Percentiles rank a stretch among this genome's conserved stretches.
These are phyloP conservation scores for Rafetus swinhoei DNA, from an alignment of 2,113 vertebrate species.

Conservation along the genomic window DNA sequence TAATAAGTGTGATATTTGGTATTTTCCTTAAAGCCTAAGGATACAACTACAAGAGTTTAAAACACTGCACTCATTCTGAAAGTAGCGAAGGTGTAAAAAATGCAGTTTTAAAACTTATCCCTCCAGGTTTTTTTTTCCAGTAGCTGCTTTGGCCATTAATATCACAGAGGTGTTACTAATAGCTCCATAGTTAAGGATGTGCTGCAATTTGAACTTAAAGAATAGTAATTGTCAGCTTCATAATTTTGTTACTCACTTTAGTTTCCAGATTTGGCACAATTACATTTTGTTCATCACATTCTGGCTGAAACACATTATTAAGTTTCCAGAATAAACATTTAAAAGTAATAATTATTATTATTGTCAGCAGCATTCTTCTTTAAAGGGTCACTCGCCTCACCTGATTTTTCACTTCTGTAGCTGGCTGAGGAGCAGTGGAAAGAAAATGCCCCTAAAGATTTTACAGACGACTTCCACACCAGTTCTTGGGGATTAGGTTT, in stretches of 20 bases:
- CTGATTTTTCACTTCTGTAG: conserved; percentile 27
- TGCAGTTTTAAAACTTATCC: background rate
- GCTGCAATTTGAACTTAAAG: background rate
- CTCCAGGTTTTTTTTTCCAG: background rate
- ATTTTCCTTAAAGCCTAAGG: too few relatives aligned
- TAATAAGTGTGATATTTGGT: too few relatives aligned
- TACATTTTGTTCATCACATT: conserved; percentile 1
- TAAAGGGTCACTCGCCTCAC: background rate
- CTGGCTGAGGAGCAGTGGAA: conserved; percentile 22
- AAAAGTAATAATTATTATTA: conserved; percentile 38
- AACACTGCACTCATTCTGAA: background rate
- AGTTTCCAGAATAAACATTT: conserved; percentile 58
- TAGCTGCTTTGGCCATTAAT: background rate
- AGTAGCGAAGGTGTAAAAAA: background rate
- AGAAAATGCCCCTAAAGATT: background rate
- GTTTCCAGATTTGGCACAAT: background rate
- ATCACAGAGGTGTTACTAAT: background rate
- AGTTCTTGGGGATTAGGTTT: too few relatives aligned
- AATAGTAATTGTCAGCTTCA: background rate
- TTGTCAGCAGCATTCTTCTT: background rate
- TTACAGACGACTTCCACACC: too few relatives aligned
- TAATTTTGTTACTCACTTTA: background rate
- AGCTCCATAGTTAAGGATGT: background rate
- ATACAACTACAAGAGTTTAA: background rate
- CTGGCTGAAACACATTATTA: conserved; percentile 13